Percentiles rank a stretch among this genome's conserved stretches.
Evolutionary conservation across 2,113 vertebrate species (phyloP).

Genomic region (Microcebus jonahi): DNA sequence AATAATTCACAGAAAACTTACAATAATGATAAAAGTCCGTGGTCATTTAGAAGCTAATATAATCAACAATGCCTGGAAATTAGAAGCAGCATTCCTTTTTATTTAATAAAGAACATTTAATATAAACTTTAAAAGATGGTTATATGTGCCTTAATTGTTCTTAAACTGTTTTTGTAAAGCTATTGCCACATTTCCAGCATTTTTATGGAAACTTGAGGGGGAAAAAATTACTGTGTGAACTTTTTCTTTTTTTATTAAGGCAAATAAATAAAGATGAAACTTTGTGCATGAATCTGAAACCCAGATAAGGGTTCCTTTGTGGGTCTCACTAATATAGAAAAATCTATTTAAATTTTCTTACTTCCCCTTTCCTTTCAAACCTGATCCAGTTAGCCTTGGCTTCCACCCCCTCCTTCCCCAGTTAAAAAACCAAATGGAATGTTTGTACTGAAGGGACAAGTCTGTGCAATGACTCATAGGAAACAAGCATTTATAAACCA

Average conservation of each 20-base stretch:
- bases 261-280: constrained; percentile 71
- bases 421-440: constrained; percentile 52
- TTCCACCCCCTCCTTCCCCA: constrained; percentile 46
- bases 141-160: constrained; percentile 64
- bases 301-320: constrained; percentile 68
- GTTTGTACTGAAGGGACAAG: constrained; percentile 49
- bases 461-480: constrained; percentile 67
- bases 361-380: constrained; percentile 66
- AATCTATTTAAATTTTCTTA: constrained; percentile 73
- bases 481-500: constrained; percentile 72
- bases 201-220: constrained; percentile 62
- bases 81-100: constrained; percentile 63
- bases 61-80: constrained; percentile 75
- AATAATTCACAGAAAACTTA: constrained; percentile 15
- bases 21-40: neutral
- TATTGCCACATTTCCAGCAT: constrained; percentile 59
- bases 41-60: constrained; percentile 41
- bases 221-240: constrained; percentile 59
- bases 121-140: constrained; percentile 57
- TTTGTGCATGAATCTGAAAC: constrained; percentile 52
- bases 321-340: neutral
- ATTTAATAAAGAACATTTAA: constrained; percentile 77
- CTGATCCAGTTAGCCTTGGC: constrained; percentile 65
- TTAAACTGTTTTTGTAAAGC: constrained; percentile 71
- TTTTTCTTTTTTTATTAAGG: constrained; percentile 56